Conservation (phyloP, 23 tunicate genomes). For the Diplosoma virens region DNA sequence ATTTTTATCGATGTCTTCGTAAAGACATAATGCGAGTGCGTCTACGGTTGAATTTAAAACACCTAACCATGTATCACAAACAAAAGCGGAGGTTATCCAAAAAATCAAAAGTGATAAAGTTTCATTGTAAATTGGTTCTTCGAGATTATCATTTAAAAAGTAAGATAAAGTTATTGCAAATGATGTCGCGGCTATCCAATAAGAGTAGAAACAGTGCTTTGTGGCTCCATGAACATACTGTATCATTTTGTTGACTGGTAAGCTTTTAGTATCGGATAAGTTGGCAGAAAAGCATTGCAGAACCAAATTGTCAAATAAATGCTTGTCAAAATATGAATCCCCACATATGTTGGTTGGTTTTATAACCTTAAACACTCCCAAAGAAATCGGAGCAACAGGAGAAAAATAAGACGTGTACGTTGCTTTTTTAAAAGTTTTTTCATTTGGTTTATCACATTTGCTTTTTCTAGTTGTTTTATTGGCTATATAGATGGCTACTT, state of each 20-base stretch:
- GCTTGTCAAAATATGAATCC: constrained; percentile 3
- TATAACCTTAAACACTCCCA: constrained; percentile 58
- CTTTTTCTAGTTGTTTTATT: not conserved
- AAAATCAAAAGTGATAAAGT: constrained; percentile 11
- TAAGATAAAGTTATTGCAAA: not conserved
- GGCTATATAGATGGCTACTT: not conserved
- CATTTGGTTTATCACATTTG: not conserved
- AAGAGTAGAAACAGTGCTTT: constrained; percentile 20
- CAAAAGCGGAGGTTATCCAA: not conserved
- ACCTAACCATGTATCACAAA: constrained; percentile 35
- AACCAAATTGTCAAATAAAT: not conserved
- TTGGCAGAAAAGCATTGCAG: not conserved
- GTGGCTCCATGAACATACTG: constrained; percentile 21
- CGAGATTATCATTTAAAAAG: not conserved
- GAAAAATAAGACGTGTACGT: constrained; percentile 22
- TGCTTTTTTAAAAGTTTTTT: not conserved
- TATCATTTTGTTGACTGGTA: not conserved
- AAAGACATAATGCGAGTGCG: constrained; percentile 45
- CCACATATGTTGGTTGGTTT: constrained; percentile 32
- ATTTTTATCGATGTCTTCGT: constrained; percentile 54
- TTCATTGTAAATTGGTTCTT: not conserved
- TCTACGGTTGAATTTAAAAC: constrained; percentile 27
- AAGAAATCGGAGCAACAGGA: constrained; percentile 35
- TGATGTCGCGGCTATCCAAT: constrained; percentile 1
- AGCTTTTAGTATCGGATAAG: not conserved